A percentile compares a stretch with the other conserved stretches of the same genome.
These are phyloP conservation scores for Cotesia chilonis DNA, from an alignment of 1,140 invertebrate species.

Conservation along the genomic window DNA sequence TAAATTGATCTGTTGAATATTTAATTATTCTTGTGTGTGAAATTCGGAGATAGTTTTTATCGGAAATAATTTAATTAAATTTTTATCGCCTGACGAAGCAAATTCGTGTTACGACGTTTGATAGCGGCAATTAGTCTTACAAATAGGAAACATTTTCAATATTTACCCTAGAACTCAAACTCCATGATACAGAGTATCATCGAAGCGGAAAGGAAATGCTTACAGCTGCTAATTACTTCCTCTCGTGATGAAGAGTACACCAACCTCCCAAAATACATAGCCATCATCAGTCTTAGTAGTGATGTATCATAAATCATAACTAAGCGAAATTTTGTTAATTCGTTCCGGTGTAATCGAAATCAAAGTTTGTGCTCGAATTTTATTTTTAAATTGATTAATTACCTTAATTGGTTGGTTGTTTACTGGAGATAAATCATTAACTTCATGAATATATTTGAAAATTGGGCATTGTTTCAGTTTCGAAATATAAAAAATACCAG, in stretches of 20 bases:
- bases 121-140: slow-evolving; percentile 4
- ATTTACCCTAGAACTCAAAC: slow-evolving; percentile 9
- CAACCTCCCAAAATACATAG: neutral
- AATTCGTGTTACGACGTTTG: neutral
- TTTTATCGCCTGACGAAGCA: neutral
- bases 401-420: no score
- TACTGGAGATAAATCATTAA: no score
- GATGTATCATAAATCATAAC: neutral
- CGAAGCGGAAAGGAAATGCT: slow-evolving; percentile 6
- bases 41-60: no score
- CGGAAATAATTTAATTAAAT: neutral
- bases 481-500: no score
- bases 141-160: neutral
- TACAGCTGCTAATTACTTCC: slow-evolving; percentile 8
- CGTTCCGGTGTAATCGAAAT: no score
- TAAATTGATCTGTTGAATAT: no score
- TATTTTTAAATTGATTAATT: no score
- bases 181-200: neutral
- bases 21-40: no score
- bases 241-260: neutral
- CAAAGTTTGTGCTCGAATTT: no score
- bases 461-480: no score
- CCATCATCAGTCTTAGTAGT: neutral
- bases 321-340: no score
- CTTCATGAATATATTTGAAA: no score